phyloP scores from a whole-genome alignment of 2,797 vertebrate genomes.

The Xiphophorus birchmanni region DNA sequence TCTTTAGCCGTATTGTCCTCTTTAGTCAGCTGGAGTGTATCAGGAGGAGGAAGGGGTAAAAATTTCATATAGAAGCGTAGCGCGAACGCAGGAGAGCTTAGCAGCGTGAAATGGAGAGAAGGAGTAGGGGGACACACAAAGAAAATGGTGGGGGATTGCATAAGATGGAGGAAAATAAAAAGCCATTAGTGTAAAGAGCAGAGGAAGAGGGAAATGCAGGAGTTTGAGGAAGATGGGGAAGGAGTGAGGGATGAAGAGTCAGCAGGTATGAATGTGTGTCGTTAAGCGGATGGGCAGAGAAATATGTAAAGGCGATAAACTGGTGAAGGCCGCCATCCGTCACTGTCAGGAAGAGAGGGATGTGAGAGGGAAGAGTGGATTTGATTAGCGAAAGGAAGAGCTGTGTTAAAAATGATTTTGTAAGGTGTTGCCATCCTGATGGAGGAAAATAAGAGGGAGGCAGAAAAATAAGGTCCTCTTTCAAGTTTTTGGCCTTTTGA shows the following conservation, averaged over 20 bases:
- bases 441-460: constrained; percentile 5
- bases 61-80: constrained; percentile 26
- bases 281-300: constrained; percentile 72
- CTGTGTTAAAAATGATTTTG: constrained; percentile 51
- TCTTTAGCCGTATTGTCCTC: constrained; percentile 54
- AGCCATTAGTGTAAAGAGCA: constrained; percentile 20
- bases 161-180: constrained; percentile 56
- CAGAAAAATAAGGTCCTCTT: not conserved
- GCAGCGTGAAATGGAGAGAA: constrained; percentile 16
- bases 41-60: constrained; percentile 13
- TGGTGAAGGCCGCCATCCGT: constrained; percentile 71
- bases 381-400: constrained; percentile 61
- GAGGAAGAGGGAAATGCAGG: constrained; percentile 14
- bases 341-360: constrained; percentile 62
- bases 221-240: constrained; percentile 22
- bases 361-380: constrained; percentile 51
- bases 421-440: constrained; percentile 4
- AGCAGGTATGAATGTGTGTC: constrained; percentile 51
- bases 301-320: constrained; percentile 77
- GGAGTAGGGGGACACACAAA: constrained; percentile 16
- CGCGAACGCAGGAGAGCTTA: constrained; percentile 17
- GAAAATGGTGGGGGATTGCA: constrained; percentile 45
- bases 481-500: constrained; percentile 1
- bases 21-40: constrained; percentile 46
- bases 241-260: constrained; percentile 44